Percentiles rank a stretch among this genome's conserved stretches.
Conservation (phyloP, 1,140 invertebrate species). For the Thaumatotibia leucotreta region DNA sequence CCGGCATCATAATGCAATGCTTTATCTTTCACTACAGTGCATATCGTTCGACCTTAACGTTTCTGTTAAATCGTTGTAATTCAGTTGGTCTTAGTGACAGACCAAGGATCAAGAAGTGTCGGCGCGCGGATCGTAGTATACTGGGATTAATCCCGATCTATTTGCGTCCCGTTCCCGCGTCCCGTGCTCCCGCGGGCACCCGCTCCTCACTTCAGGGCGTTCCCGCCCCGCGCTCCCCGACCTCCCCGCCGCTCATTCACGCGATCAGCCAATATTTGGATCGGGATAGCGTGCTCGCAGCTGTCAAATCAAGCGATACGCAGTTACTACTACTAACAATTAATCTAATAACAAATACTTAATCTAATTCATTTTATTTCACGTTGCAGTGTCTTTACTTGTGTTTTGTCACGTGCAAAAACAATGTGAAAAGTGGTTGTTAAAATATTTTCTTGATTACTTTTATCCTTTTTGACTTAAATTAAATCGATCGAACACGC, state of each 20-base stretch:
- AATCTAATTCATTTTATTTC: slow-evolving; percentile 38
- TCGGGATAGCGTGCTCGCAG: slow-evolving; percentile 64
- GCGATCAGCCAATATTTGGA: slow-evolving; percentile 51
- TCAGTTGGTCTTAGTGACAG: not conserved
- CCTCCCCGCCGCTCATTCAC: slow-evolving; percentile 55
- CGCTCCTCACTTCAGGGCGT: slow-evolving; percentile 50
- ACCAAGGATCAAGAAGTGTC: slow-evolving; percentile 30
- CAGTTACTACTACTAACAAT: slow-evolving; percentile 21
- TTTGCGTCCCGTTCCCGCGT: slow-evolving; percentile 49
- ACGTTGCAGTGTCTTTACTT: slow-evolving; percentile 72
- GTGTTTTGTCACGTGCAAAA: slow-evolving; percentile 74
- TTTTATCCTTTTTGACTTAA: slow-evolving; percentile 71
- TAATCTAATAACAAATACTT: slow-evolving; percentile 25
- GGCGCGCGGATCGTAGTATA: slow-evolving; percentile 45
- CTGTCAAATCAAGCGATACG: slow-evolving; percentile 68
- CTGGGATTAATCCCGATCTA: slow-evolving; percentile 58
- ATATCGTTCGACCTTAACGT: not conserved
- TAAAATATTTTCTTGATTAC: slow-evolving; percentile 69
- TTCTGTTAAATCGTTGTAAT: not conserved
- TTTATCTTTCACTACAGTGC: not conserved
- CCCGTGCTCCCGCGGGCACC: slow-evolving; percentile 48
- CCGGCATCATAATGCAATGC: not conserved
- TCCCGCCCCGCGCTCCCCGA: slow-evolving; percentile 38
- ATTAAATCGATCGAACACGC: slow-evolving; percentile 50
- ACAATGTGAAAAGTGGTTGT: slow-evolving; percentile 76